Evolutionary conservation across 2,113 vertebrate genomes (phyloP).

Genomic region (Hemiprocne comata): DNA sequence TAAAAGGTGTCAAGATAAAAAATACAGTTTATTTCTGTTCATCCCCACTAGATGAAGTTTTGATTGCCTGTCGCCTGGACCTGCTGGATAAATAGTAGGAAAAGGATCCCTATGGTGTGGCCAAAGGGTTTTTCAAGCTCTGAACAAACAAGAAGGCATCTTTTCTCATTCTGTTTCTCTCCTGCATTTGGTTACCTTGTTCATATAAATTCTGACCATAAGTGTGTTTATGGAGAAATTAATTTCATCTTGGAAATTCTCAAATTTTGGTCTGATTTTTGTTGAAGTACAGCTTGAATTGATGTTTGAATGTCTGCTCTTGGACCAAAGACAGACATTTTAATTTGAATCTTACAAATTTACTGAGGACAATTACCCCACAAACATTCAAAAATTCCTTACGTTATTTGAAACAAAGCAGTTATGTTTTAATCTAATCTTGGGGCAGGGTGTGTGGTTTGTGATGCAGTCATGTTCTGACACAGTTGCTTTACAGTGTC

Average conservation of each 20-base stretch:
- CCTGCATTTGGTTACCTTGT: neutral
- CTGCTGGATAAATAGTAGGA: slow-evolving; percentile 31
- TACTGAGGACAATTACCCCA: neutral
- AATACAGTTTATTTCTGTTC: neutral
- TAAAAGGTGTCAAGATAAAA: slow-evolving; percentile 50
- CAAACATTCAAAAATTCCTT: neutral
- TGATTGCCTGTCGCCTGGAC: slow-evolving; percentile 35
- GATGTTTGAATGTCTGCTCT: neutral
- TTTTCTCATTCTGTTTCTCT: neutral
- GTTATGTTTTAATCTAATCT: neutral
- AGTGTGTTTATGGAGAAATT: neutral
- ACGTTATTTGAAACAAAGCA: neutral
- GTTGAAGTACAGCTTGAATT: neutral
- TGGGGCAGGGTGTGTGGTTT: fast-evolving
- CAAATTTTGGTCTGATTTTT: neutral
- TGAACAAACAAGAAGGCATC: neutral
- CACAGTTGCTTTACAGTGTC: neutral
- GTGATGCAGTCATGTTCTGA: neutral
- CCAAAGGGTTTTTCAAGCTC: neutral
- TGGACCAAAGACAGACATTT: neutral
- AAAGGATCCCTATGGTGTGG: neutral
- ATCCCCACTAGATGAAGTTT: neutral
- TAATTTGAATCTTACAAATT: neutral
- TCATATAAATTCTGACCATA: neutral
- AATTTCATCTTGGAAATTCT: neutral